Evolutionary conservation across 1,140 invertebrate species (phyloP).

Genomic region (Drosophila albomicans): DNA sequence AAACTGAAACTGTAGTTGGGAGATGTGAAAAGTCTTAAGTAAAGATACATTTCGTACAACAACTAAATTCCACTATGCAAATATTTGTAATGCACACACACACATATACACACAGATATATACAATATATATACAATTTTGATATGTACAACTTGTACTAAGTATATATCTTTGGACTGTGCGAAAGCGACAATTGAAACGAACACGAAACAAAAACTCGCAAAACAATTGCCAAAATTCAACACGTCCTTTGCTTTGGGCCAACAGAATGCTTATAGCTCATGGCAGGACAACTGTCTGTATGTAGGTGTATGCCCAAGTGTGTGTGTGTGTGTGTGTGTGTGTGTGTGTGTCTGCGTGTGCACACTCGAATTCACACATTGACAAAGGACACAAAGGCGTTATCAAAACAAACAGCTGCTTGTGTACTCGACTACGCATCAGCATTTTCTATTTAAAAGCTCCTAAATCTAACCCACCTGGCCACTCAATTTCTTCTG

Average conservation of each 20-base stretch:
- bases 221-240: conserved; percentile 51
- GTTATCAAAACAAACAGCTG: conserved; percentile 33
- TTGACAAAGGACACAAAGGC: conserved; percentile 35
- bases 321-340: conserved; percentile 7
- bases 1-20: conserved; percentile 17
- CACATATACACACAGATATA: conserved; percentile 3
- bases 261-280: conserved; percentile 27
- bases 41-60: conserved; percentile 74
- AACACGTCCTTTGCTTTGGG: conserved; percentile 52
- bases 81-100: conserved; percentile 60
- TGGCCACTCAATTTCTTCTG: neutral
- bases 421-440: conserved; percentile 17
- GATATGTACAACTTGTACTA: conserved; percentile 2
- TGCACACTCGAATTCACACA: conserved; percentile 35
- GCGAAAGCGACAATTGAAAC: conserved; percentile 44
- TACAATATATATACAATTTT: conserved; percentile 5
- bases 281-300: conserved; percentile 9
- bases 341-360: conserved; percentile 7
- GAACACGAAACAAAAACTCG: conserved; percentile 48
- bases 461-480: conserved; percentile 23
- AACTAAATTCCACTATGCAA: conserved; percentile 83
- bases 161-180: conserved; percentile 24
- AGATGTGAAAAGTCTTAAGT: conserved; percentile 73
- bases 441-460: conserved; percentile 28
- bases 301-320: conserved; percentile 11